Percentiles rank a stretch among this genome's conserved stretches.
Evolutionary conservation across 2,113 vertebrate genomes (phyloP).

Genomic region (Alligator sinensis): DNA sequence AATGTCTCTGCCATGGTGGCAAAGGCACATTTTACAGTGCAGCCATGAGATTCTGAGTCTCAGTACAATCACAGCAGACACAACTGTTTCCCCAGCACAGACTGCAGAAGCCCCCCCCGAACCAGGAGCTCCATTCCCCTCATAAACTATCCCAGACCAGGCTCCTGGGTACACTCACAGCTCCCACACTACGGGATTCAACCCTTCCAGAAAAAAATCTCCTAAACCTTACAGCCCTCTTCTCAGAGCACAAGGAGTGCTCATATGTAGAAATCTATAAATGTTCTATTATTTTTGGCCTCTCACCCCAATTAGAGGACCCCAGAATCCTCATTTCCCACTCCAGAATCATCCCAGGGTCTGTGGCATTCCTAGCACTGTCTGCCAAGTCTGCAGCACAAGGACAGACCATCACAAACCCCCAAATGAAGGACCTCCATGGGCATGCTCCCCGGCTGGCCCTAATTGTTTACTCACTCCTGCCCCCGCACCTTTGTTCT

Average conservation of each 20-base stretch:
- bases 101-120: not conserved
- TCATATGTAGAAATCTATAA: not conserved
- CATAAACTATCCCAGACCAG: not conserved
- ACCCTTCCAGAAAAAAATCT: too few species aligned
- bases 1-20: not conserved
- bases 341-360: not conserved
- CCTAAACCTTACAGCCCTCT: not conserved
- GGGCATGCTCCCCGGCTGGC: not conserved
- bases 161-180: not conserved
- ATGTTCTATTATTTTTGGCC: conserved; percentile 18
- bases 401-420: not conserved
- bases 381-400: not conserved
- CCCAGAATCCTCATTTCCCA: conserved; percentile 5
- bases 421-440: rapidly evolving
- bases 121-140: not conserved
- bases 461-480: rapidly evolving
- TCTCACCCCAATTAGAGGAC: not conserved
- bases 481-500: not conserved
- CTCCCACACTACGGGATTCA: not conserved
- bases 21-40: not conserved
- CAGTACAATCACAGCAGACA: not conserved
- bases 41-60: not conserved
- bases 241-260: not conserved
- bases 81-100: not conserved
- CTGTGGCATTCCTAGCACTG: not conserved